A percentile compares a stretch with the other conserved stretches of the same genome.
Conservation (phyloP, 2,888 invertebrate species). For the Athalia rosae region DNA sequence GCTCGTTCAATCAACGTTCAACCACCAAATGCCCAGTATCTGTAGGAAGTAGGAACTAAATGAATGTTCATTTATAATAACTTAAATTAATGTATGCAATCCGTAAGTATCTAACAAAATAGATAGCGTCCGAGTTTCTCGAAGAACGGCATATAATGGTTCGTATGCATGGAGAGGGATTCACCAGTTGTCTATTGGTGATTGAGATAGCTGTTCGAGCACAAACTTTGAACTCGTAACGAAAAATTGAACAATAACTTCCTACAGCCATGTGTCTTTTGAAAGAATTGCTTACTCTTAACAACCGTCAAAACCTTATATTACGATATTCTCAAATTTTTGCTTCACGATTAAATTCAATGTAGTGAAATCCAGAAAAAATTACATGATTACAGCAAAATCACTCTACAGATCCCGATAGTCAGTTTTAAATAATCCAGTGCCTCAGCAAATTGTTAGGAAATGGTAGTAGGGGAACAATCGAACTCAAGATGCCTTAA, state of each 20-base stretch:
- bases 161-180: too few relatives aligned
- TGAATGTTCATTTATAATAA: constrained; percentile 56
- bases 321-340: neutral
- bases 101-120: constrained; percentile 18
- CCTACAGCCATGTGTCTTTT: neutral
- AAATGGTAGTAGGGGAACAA: too few relatives aligned
- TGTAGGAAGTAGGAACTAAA: constrained; percentile 64
- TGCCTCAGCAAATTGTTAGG: too few relatives aligned
- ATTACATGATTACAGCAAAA: too few relatives aligned
- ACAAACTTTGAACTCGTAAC: neutral
- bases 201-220: too few relatives aligned
- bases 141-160: too few relatives aligned
- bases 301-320: neutral
- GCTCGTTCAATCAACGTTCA: constrained; percentile 56
- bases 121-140: neutral
- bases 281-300: neutral
- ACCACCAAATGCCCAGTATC: constrained; percentile 63
- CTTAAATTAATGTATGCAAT: constrained; percentile 27
- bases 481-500: too few relatives aligned
- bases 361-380: too few relatives aligned
- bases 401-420: too few relatives aligned
- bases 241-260: neutral
- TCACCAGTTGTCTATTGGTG: too few relatives aligned
- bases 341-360: too few relatives aligned
- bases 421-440: too few relatives aligned